Evolutionary conservation across 1,140 invertebrate genomes (phyloP).

Genomic region (Callitettix versicolor): DNA sequence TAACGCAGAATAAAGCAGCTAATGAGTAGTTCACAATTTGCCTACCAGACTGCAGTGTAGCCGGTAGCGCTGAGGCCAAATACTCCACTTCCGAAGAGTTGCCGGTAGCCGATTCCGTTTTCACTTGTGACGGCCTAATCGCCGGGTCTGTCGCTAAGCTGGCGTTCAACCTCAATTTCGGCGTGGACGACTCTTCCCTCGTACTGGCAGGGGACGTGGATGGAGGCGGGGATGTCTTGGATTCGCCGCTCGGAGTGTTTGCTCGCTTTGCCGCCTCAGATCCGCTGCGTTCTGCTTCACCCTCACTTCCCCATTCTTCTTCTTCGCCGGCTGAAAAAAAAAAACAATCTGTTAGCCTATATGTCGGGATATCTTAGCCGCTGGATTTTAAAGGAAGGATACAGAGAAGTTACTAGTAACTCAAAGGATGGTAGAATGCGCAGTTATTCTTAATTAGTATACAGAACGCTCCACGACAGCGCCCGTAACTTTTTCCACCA

Average conservation of each 20-base stretch:
- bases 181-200: conserved; percentile 33
- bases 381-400: background rate
- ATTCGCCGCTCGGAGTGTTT: conserved; percentile 8
- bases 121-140: conserved; percentile 35
- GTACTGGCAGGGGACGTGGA: conserved; percentile 15
- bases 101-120: conserved; percentile 28
- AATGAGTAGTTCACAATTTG: too few species aligned
- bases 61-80: conserved; percentile 30
- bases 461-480: too few species aligned
- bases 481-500: too few species aligned
- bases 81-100: conserved; percentile 31
- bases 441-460: too few species aligned
- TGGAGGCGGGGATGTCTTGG: conserved; percentile 31
- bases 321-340: conserved; percentile 20
- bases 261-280: conserved; percentile 6
- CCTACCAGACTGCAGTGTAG: conserved; percentile 35
- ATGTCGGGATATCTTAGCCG: background rate
- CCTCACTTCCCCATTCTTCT: conserved; percentile 19
- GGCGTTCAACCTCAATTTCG: conserved; percentile 58
- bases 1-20: too few species aligned
- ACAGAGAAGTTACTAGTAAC: background rate
- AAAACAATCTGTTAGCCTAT: background rate
- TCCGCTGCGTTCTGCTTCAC: conserved; percentile 10
- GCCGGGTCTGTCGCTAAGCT: conserved; percentile 72
- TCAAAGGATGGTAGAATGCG: too few species aligned